Percentiles rank a stretch among this genome's conserved stretches.
phyloP scores from a whole-genome alignment of 2,888 invertebrate genomes.

The Cacoxenus indagator region DNA sequence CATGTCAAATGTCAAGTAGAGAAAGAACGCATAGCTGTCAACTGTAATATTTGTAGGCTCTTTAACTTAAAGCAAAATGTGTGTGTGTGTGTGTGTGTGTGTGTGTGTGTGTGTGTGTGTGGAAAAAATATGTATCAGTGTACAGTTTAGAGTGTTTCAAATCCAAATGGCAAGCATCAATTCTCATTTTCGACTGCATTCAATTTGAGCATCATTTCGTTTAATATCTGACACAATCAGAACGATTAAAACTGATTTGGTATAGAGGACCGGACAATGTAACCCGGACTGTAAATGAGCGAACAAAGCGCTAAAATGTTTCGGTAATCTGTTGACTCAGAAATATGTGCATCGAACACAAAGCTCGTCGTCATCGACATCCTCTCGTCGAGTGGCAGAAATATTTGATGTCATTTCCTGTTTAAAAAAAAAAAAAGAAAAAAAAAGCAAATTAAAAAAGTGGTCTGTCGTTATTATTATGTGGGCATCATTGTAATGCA shows the following conservation, averaged over 20 bases:
- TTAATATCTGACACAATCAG: neutral
- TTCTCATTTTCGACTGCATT: neutral
- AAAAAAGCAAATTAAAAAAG: too few relatives aligned
- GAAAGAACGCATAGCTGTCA: neutral
- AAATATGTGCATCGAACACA: neutral
- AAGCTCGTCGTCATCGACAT: neutral
- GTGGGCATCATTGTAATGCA: constrained; percentile 36
- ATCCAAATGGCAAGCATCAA: too few relatives aligned
- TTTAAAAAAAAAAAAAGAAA: too few relatives aligned
- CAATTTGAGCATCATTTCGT: neutral
- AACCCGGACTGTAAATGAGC: neutral
- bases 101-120: too few relatives aligned
- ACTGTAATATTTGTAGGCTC: neutral
- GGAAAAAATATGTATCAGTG: too few relatives aligned
- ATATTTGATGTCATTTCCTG: constrained; percentile 55
- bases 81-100: too few relatives aligned
- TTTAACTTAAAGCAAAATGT: too few relatives aligned
- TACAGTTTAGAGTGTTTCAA: too few relatives aligned
- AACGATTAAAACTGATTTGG: constrained; percentile 16
- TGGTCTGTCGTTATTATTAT: constrained; percentile 50
- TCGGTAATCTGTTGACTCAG: neutral
- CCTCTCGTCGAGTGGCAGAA: constrained; percentile 28
- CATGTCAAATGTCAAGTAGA: neutral
- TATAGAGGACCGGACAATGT: constrained; percentile 23
- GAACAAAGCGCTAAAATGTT: neutral